A percentile compares a stretch with the other conserved stretches of the same genome.
phyloP scores from a whole-genome alignment of 1,140 invertebrate species.

The Harlomillsia oculata region DNA sequence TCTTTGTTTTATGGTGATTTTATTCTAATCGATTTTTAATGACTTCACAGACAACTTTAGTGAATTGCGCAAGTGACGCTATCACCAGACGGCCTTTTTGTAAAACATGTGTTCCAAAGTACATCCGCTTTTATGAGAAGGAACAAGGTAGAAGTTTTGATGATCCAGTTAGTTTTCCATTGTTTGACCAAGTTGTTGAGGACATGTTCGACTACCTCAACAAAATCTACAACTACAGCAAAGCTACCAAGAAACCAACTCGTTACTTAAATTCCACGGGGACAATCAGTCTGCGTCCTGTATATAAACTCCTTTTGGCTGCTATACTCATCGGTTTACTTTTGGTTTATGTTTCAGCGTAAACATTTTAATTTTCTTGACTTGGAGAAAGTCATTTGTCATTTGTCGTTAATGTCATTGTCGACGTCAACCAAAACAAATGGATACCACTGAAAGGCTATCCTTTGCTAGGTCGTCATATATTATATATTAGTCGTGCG shows the following conservation, averaged over 20 bases:
- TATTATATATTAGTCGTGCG: not conserved
- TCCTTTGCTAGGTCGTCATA: not conserved
- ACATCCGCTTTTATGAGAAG: slow-evolving; percentile 19
- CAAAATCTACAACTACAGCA: slow-evolving; percentile 10
- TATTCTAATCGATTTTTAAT: not conserved
- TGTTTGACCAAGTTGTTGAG: slow-evolving; percentile 11
- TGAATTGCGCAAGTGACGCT: slow-evolving; percentile 10
- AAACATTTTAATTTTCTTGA: not conserved
- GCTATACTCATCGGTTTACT: slow-evolving; percentile 10
- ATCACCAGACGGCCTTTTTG: slow-evolving; percentile 13
- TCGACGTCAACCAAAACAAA: not conserved
- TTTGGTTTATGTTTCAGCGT: slow-evolving; percentile 8
- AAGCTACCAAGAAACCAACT: slow-evolving; percentile 3
- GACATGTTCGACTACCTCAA: slow-evolving; percentile 13
- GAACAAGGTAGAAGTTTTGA: slow-evolving; percentile 19
- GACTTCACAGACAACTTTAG: slow-evolving; percentile 15
- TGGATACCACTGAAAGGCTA: not conserved
- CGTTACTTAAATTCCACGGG: not conserved
- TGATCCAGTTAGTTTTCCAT: slow-evolving; percentile 11
- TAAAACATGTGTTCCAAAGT: slow-evolving; percentile 15
- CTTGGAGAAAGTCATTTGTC: not conserved
- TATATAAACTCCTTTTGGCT: slow-evolving; percentile 19
- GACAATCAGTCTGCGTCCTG: slow-evolving; percentile 15
- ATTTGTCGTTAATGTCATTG: not conserved
- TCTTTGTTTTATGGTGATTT: too few relatives aligned